Conservation (phyloP, 2,113 vertebrate genomes). For the Halcyon senegalensis region DNA sequence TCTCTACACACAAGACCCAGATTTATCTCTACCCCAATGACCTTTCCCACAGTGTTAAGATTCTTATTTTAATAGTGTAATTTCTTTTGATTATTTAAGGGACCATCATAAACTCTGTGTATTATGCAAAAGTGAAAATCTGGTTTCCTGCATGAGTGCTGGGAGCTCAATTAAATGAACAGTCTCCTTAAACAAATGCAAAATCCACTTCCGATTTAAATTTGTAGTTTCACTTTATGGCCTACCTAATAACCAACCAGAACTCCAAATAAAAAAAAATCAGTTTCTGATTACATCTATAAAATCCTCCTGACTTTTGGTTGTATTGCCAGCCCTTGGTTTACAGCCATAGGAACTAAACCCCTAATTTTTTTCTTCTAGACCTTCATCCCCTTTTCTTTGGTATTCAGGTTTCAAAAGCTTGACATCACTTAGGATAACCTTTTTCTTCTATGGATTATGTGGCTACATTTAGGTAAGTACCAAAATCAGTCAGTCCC, state of each 20-base stretch:
- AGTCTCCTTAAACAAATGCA: not conserved
- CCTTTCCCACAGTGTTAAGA: not conserved
- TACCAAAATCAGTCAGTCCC: not conserved
- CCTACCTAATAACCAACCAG: not conserved
- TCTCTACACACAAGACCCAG: not conserved
- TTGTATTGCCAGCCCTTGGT: not conserved
- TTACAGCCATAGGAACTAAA: not conserved
- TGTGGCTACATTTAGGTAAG: not conserved
- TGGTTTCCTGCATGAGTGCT: not conserved
- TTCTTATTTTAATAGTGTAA: constrained; percentile 1
- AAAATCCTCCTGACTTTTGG: not conserved
- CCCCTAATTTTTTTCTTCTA: not conserved
- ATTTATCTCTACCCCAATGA: not conserved
- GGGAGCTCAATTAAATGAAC: not conserved
- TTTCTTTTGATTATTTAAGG: constrained; percentile 19
- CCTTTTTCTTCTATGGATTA: not conserved
- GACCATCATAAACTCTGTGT: not conserved
- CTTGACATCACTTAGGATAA: not conserved
- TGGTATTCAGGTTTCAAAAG: not conserved
- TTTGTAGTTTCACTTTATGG: not conserved
- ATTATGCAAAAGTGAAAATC: not conserved
- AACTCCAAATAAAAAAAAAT: not conserved
- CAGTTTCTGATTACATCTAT: not conserved
- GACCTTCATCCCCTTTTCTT: not conserved
- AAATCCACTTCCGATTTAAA: not conserved